Evolutionary conservation across 2,888 invertebrate species (phyloP).

Genomic region (Sabellastarte sp.): DNA sequence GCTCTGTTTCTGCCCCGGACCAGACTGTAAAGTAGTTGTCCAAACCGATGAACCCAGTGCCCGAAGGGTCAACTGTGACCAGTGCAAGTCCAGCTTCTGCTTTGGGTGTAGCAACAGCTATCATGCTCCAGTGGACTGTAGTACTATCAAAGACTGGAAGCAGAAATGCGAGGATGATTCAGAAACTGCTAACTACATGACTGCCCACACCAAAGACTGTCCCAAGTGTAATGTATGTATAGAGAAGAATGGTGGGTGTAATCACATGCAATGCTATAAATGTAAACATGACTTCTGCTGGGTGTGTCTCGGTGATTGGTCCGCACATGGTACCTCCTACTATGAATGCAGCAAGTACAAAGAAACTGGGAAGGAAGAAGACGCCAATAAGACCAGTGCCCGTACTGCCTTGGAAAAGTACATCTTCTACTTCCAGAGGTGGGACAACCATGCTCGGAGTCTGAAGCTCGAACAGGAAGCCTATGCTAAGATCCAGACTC

Average conservation of each 20-base stretch:
- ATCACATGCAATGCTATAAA: conserved; percentile 90
- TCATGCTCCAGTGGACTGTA: background rate
- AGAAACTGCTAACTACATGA: background rate
- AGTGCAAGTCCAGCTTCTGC: background rate
- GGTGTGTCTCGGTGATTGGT: conserved; percentile 97
- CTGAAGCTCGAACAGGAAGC: conserved; percentile 94
- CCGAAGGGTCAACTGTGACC: background rate
- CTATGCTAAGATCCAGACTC: conserved; percentile 79
- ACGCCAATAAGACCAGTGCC: conserved; percentile 78
- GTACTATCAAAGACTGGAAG: background rate
- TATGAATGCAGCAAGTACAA: conserved; percentile 98
- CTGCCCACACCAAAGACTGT: conserved; percentile 65
- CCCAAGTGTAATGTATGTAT: conserved; percentile 99
- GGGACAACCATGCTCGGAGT: conserved; percentile 98
- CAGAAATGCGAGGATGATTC: conserved; percentile 1
- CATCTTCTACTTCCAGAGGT: conserved; percentile 95
- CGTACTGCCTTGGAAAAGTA: conserved; percentile 95
- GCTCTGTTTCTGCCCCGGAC: background rate
- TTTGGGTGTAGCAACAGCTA: background rate
- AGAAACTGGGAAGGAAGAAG: conserved; percentile 93
- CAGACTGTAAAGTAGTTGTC: background rate
- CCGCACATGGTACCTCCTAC: conserved; percentile 95
- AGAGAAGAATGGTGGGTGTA: conserved; percentile 99
- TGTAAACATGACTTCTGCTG: conserved; percentile 99
- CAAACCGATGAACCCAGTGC: background rate